These are phyloP conservation scores for Alfaro cultratus DNA, from an alignment of 2,797 vertebrate genomes.

Conservation along the genomic window DNA sequence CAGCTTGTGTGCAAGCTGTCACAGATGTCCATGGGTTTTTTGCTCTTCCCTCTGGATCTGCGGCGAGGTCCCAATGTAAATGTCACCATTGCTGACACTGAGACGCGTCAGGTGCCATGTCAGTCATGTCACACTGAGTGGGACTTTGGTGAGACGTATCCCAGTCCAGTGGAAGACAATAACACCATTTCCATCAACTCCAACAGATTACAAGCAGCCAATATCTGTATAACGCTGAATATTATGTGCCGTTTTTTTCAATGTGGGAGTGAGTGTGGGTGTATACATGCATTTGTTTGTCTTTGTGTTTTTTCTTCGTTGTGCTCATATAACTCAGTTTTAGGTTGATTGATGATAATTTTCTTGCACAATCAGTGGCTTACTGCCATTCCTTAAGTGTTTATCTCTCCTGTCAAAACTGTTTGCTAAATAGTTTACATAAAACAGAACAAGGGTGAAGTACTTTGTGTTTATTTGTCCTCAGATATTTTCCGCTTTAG, in stretches of 20 bases:
- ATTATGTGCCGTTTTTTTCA: constrained; percentile 25
- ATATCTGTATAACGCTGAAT: constrained; percentile 29
- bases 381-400: constrained; percentile 3
- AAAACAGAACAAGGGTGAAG: constrained; percentile 4
- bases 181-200: constrained; percentile 19
- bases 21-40: constrained; percentile 55
- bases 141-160: constrained; percentile 30
- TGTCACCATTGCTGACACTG: constrained; percentile 39
- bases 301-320: constrained; percentile 31
- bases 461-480: not conserved
- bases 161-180: constrained; percentile 27
- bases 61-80: constrained; percentile 43
- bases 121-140: constrained; percentile 32
- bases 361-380: not conserved
- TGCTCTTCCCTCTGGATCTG: constrained; percentile 29
- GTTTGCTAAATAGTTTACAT: constrained; percentile 18
- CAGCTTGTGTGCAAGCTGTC: constrained; percentile 50
- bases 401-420: not conserved
- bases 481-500: not conserved
- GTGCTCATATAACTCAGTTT: constrained; percentile 20
- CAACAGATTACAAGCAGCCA: constrained; percentile 34
- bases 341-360: constrained; percentile 32
- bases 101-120: constrained; percentile 52
- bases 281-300: constrained; percentile 36
- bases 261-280: constrained; percentile 42